These are phyloP conservation scores for Isichthys henryi DNA, from an alignment of 2,113 vertebrate species.

Conservation along the genomic window DNA sequence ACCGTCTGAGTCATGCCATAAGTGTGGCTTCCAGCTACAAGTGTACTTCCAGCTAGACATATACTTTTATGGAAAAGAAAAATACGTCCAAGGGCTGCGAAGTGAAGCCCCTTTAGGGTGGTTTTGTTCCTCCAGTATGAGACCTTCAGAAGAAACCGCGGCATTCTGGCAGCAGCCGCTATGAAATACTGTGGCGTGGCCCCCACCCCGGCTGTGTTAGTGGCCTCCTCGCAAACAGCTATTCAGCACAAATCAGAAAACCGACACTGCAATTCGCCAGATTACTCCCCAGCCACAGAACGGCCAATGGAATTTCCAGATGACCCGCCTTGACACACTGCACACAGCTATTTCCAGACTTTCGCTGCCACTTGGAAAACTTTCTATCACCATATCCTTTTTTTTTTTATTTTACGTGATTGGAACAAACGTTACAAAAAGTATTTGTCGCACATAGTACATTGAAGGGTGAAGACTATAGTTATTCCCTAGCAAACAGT, in stretches of 20 bases:
- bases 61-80: constrained; percentile 37
- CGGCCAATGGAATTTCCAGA: constrained; percentile 22
- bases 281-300: constrained; percentile 28
- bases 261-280: constrained; percentile 36
- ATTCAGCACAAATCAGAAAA: constrained; percentile 35
- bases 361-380: not conserved
- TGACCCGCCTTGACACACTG: constrained; percentile 15
- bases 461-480: not conserved
- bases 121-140: not conserved
- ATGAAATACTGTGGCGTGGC: constrained; percentile 16
- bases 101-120: constrained; percentile 16
- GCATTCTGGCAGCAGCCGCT: constrained; percentile 20
- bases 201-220: constrained; percentile 18
- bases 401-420: not conserved
- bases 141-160: constrained; percentile 11
- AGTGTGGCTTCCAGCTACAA: constrained; percentile 8
- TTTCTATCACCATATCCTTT: not conserved
- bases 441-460: not conserved
- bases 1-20: not conserved
- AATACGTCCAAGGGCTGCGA: constrained; percentile 22
- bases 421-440: not conserved
- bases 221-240: constrained; percentile 30
- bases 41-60: not conserved
- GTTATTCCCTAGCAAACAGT: too few relatives aligned
- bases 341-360: constrained; percentile 13